Evolutionary conservation across 2,888 invertebrate species (phyloP), one percentile per base, ranked within the genome.

Genomic region (Diarsia brunnea): DNA sequence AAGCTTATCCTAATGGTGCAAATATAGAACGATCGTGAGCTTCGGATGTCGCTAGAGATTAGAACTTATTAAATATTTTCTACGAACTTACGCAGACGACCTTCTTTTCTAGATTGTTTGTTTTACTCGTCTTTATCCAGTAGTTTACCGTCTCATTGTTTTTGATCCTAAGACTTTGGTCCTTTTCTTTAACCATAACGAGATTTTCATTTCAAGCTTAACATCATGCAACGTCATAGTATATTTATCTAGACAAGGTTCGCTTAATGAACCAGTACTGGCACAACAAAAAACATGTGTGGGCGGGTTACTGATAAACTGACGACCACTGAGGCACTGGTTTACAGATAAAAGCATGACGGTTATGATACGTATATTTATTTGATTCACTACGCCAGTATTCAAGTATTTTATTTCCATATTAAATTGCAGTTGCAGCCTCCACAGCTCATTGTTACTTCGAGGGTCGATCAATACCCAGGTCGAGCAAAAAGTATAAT

Each of bases 21-120:
- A 79, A 87, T 85, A 87, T 47, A 82, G 81, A 69, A 65, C 69
- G 72, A 75, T 80, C 87, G 87, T 88, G 87, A 78, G 79, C 64
- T 63, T 73, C 49, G 69, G 64, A 71, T 69, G 76, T 78, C 53
- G 72, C 64, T 61, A n/a, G 79, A 84, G 87, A 85, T 89, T 86
- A 89, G 69, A 49, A 58, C 64, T 72, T 73, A 79, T 77, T 79
- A 78, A 83, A 78, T 80, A 75, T 78, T 70, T 79, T 77, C 65
- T 63, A 61, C 67, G 31, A 71, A 66, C 75, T 68, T 63, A 51
- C 51, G 49, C 45, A 38, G 69, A 47, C 66, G 65, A 64, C 58
- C 67, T 81, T 66, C 24, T 64, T 79, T 49, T 60, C 38, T 58
- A 61, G 19, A 70, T 72, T 79, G 27, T 80, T 82, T 72, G 38